Evolutionary conservation across 2,888 invertebrate genomes (phyloP).

Genomic region (Scaptomyza polygonia): DNA sequence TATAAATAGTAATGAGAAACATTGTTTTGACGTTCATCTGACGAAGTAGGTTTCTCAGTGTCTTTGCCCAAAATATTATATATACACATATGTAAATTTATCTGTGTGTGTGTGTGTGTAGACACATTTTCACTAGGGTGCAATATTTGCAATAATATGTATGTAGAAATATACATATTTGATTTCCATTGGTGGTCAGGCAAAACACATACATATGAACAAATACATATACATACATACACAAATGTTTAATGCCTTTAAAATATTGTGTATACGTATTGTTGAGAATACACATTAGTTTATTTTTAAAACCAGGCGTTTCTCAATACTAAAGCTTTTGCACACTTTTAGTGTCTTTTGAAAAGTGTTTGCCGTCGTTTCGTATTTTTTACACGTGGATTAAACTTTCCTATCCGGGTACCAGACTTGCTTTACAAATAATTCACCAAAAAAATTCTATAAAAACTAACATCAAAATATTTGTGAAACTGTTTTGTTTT

Average conservation of each 20-base stretch:
- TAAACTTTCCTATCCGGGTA: constrained; percentile 57
- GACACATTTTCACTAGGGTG: constrained; percentile 19
- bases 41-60: constrained; percentile 33
- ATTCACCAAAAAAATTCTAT: constrained; percentile 4
- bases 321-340: constrained; percentile 73
- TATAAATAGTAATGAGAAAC: constrained; percentile 54
- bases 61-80: constrained; percentile 26
- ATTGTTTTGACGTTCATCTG: constrained; percentile 28
- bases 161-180: constrained; percentile 22
- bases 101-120: no score
- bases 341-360: constrained; percentile 79
- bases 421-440: constrained; percentile 26
- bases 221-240: constrained; percentile 1
- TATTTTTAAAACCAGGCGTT: constrained; percentile 76
- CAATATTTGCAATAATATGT: constrained; percentile 56
- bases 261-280: constrained; percentile 51
- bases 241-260: constrained; percentile 52
- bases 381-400: constrained; percentile 72
- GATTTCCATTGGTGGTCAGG: constrained; percentile 33
- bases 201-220: neutral
- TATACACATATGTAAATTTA: neutral
- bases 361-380: constrained; percentile 81
- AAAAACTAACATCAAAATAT: neutral
- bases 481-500: neutral
- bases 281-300: constrained; percentile 62